Evolutionary conservation across 2,113 vertebrate species (phyloP).

Genomic region (Cebidichthys violaceus): DNA sequence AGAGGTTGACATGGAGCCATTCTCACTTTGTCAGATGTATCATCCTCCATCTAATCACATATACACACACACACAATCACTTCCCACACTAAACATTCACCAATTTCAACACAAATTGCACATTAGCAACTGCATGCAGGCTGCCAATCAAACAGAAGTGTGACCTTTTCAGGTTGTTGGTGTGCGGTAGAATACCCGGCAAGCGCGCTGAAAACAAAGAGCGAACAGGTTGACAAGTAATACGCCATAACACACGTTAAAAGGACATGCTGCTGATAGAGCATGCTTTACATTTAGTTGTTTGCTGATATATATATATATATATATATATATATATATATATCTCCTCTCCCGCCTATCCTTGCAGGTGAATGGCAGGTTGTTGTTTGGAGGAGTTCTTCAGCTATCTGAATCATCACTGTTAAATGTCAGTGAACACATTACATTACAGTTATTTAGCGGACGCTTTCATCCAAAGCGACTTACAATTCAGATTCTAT

Average conservation of each 20-base stretch:
- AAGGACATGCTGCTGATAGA: not conserved
- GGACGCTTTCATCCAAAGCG: too few relatives aligned
- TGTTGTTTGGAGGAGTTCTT: not conserved
- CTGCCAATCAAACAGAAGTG: constrained; percentile 14
- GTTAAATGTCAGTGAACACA: constrained; percentile 1
- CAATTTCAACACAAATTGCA: constrained; percentile 15
- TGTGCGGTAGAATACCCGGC: not conserved
- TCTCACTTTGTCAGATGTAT: constrained; percentile 40
- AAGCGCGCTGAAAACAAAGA: not conserved
- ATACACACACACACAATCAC: constrained; percentile 26
- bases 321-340: not conserved
- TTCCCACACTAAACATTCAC: constrained; percentile 49
- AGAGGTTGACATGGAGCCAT: constrained; percentile 9
- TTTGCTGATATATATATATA: not conserved
- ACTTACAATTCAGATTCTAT: too few relatives aligned
- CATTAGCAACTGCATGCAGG: constrained; percentile 29
- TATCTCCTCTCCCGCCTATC: not conserved
- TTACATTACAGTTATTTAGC: too few relatives aligned
- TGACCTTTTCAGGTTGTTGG: constrained; percentile 7
- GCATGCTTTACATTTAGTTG: not conserved
- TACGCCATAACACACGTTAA: not conserved
- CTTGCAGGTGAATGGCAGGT: not conserved
- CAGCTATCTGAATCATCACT: constrained; percentile 17
- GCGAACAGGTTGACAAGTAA: not conserved
- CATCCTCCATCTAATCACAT: constrained; percentile 25